Base-by-base conservation (phyloP, 2,113 vertebrate genomes). In the Cisticola juncidis region DNA sequence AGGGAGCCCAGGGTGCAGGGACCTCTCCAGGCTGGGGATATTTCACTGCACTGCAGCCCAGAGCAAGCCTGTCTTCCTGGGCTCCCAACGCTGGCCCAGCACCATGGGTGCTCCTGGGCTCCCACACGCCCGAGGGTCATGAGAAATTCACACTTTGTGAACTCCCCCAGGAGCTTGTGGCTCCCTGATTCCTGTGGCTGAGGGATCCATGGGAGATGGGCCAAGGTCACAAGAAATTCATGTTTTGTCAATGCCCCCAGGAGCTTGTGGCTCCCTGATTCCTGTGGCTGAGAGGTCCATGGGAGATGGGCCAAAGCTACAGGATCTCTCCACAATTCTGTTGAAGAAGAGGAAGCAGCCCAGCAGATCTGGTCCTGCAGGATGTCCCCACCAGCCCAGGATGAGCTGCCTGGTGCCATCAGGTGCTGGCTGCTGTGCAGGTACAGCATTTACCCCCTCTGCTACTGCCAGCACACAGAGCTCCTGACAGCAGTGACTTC, bases 41-140 rank as follows among this genome's bases (percentile, higher is more conserved):
- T 53, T 26, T 29, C n/a, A 14, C 50, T 57, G 36, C 22, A 6
- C 4, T 0, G 0, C 7, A 58, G 56, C 36, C 38, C 31, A 54
- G 19, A 54, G 66, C 22, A 14, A 18, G 38, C n/a, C 60, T 64
- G 28, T 33, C 54, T 66, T 66, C 47, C 64, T 12, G 15, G 29
- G 48, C 69, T 90, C 33, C 77, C 47, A 9, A 0, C 0, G 0
- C 69, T 51, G 85, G 18, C 38, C 3, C 2, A 6, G 18, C 29
- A 10, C 57, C 1, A 20, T 38, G 54, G 53, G 7, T 11, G 14
- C 8, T 23, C 61, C 65, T 47, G 6, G 9, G 33, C 47, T 66
- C 15, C 1, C 2, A 35, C 36, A 6, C 3, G 1, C 16, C 60
- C 8, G 0, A 12, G n/a, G n/a, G 28, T 5, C 65, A 70, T 35